These are phyloP conservation scores for Porites divaricata DNA, from an alignment of 92 coral and sea anemone genomes.

Conservation along the genomic window DNA sequence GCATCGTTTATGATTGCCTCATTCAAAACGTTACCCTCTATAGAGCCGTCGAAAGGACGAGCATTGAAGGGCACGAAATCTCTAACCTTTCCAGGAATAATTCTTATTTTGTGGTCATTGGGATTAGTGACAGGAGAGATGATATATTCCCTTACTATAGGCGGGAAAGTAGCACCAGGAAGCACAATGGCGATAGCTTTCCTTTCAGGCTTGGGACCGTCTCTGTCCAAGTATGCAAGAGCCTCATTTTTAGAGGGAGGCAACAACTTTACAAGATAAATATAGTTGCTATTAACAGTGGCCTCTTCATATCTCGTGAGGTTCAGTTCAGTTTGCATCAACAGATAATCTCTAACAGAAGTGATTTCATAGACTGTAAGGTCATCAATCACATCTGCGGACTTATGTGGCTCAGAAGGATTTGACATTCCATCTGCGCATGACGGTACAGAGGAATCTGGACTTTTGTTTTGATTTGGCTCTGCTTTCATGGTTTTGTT, in stretches of 20 bases:
- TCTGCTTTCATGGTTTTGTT: not conserved
- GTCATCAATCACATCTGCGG: slow-evolving; percentile 68
- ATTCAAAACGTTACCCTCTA: slow-evolving; percentile 4
- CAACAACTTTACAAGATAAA: slow-evolving; percentile 49
- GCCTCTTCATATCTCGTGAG: slow-evolving; percentile 55
- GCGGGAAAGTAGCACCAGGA: slow-evolving; percentile 60
- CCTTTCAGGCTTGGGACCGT: slow-evolving; percentile 51
- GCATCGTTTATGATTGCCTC: not conserved
- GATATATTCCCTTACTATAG: slow-evolving; percentile 62
- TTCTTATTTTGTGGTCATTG: slow-evolving; percentile 29
- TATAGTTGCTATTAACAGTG: slow-evolving; percentile 44
- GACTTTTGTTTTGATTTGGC: too few relatives aligned
- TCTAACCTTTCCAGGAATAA: slow-evolving; percentile 31
- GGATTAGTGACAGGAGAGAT: slow-evolving; percentile 57
- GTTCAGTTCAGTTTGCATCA: slow-evolving; percentile 41
- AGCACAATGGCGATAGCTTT: slow-evolving; percentile 57
- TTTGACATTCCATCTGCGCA: slow-evolving; percentile 18
- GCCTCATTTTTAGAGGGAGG: slow-evolving; percentile 55
- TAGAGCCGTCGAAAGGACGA: slow-evolving; percentile 45
- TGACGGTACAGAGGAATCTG: not conserved
- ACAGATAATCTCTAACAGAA: slow-evolving; percentile 67
- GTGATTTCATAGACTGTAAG: slow-evolving; percentile 49
- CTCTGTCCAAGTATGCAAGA: slow-evolving; percentile 42
- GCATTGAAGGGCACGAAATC: slow-evolving; percentile 62
- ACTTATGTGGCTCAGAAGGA: slow-evolving; percentile 20